phyloP scores from a whole-genome alignment of 1,140 invertebrate species.

The Calliopsis andreniformis region DNA sequence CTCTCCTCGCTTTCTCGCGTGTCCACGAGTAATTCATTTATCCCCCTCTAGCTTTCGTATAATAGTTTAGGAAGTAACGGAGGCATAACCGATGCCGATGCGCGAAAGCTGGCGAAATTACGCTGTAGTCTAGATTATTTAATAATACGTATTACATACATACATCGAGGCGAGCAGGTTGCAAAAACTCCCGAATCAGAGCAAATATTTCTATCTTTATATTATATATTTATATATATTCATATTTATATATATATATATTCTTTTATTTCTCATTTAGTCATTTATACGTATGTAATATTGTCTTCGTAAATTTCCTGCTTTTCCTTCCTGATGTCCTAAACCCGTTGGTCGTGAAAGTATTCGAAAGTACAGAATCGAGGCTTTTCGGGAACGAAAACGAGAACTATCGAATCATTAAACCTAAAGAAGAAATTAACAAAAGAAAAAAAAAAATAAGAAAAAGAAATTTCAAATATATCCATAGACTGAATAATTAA shows the following conservation, averaged over 20 bases:
- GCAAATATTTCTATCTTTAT: slow-evolving; percentile 57
- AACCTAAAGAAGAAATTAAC: slow-evolving; percentile 10
- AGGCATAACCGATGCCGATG: slow-evolving; percentile 58
- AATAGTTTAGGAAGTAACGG: slow-evolving; percentile 59
- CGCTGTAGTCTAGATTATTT: slow-evolving; percentile 46
- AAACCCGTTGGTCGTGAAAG: slow-evolving; percentile 52
- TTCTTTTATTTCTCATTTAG: slow-evolving; percentile 47
- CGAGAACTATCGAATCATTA: neutral
- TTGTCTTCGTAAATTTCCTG: slow-evolving; percentile 65
- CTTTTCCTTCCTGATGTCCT: slow-evolving; percentile 55
- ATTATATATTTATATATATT: slow-evolving; percentile 38
- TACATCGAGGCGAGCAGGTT: slow-evolving; percentile 64
- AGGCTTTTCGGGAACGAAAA: neutral
- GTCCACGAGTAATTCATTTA: slow-evolving; percentile 28
- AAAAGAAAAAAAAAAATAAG: slow-evolving; percentile 14
- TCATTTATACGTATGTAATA: slow-evolving; percentile 64
- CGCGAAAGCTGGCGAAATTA: slow-evolving; percentile 60
- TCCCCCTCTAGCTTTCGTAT: slow-evolving; percentile 54
- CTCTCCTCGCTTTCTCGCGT: slow-evolving; percentile 32
- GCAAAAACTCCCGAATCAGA: slow-evolving; percentile 63
- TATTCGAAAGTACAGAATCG: slow-evolving; percentile 47
- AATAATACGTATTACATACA: slow-evolving; percentile 60
- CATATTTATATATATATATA: slow-evolving; percentile 50
- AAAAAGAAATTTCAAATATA: slow-evolving; percentile 9
- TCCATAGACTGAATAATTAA: neutral